Base-by-base conservation (phyloP, 2,888 invertebrate genomes). In the Boloria euphrosyne region DNA sequence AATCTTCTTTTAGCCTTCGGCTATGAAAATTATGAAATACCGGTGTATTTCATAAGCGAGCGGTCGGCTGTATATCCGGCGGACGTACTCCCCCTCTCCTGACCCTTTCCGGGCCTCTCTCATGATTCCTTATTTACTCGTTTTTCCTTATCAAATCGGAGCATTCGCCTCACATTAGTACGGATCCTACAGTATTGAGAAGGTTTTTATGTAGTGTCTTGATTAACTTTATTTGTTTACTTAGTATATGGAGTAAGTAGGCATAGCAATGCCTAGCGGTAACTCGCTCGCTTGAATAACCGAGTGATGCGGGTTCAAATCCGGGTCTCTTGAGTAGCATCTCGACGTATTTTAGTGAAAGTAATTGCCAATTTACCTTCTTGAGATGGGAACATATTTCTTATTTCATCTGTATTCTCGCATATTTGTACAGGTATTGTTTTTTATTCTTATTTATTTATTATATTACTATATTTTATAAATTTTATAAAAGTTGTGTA, bases 131-230 rank as follows among this genome's bases (percentile, higher is more conserved):
- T 90, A 89, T 91, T 90, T 89, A 89, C 84, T 83, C 86, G 87
- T 86, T 90, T 89, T 89, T 89, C 87, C 89, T 90, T 90, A 91
- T 91, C 89, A 87, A 81, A 78, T 81, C 78, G 79, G 80, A 78
- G 85, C 90, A 90, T 89, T 90, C 89, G 81, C 83, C 82, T 85
- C 89, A 86, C 85, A 85, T 89, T 87, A 84, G 82, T 72, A 76
- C 76, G 80, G 79, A 83, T 84, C 85, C 82, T 81, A 84, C 82
- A 80, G 84, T 79, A 86, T 86, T 82, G 83, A 81, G 83, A 81
- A 67, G 68, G 47, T 52, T 71, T 71, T 70, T 75, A 67, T 70
- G 71, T 65, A 62, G 74, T 78, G 76, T 76, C 80, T 75, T 80
- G 78, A 83, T 83, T 80, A 79, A 74, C 75, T 79, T 76, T 38